These are phyloP conservation scores for Drosophila testacea DNA, from an alignment of 2,888 invertebrate species.

Conservation along the genomic window DNA sequence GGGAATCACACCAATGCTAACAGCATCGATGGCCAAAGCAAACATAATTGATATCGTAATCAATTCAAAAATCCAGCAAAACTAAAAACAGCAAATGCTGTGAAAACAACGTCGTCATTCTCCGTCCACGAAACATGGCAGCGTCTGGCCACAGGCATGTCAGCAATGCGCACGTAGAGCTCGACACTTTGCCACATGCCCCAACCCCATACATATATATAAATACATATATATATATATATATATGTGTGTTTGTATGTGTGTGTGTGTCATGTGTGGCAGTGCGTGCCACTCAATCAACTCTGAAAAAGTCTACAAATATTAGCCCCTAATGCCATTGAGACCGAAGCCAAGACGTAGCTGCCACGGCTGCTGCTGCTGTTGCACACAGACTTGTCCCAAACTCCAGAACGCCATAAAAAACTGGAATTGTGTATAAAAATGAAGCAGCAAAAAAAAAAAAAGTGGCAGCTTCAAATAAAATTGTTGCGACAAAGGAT, in stretches of 20 bases:
- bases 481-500: slow-evolving; percentile 81
- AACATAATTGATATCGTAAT: slow-evolving; percentile 83
- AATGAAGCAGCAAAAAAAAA: slow-evolving; percentile 67
- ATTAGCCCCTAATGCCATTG: slow-evolving; percentile 82
- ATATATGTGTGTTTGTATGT: slow-evolving; percentile 34
- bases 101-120: slow-evolving; percentile 60
- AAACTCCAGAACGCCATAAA: slow-evolving; percentile 62
- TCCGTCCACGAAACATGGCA: slow-evolving; percentile 49
- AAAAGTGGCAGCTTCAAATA: slow-evolving; percentile 81
- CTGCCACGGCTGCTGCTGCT: slow-evolving; percentile 29
- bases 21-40: slow-evolving; percentile 73
- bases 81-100: slow-evolving; percentile 79
- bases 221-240: no score
- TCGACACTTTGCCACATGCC: slow-evolving; percentile 42
- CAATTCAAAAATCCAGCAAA: slow-evolving; percentile 82
- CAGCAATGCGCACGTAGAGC: slow-evolving; percentile 63
- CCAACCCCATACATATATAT: neutral
- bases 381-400: slow-evolving; percentile 38
- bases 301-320: slow-evolving; percentile 80
- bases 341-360: slow-evolving; percentile 62
- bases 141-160: slow-evolving; percentile 69
- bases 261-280: slow-evolving; percentile 64
- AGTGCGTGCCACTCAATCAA: slow-evolving; percentile 81
- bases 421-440: slow-evolving; percentile 80
- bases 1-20: slow-evolving; percentile 30